phyloP scores from a whole-genome alignment of 2,113 vertebrate genomes.

The Ifrita kowaldi region DNA sequence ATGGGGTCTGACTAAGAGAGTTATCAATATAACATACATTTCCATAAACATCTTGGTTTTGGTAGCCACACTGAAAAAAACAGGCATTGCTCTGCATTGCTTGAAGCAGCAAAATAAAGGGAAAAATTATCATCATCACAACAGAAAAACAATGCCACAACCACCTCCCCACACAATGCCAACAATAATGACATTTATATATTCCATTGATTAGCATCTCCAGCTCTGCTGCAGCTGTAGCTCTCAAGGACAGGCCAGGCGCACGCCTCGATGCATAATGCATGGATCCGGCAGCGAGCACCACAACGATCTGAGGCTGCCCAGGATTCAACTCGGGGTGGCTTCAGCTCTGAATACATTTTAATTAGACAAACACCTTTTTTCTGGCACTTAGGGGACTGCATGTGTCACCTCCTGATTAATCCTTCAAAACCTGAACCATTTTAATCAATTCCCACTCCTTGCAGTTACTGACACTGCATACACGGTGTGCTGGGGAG shows the following conservation, averaged over 20 bases:
- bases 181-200: constrained; percentile 54
- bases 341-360: constrained; percentile 58
- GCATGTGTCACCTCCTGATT: constrained; percentile 56
- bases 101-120: not conserved
- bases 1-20: not conserved
- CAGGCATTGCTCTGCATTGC: not conserved
- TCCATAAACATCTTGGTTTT: not conserved
- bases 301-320: not conserved
- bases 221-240: constrained; percentile 46
- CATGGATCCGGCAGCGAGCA: not conserved
- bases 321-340: not conserved
- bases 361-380: constrained; percentile 62
- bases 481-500: not conserved
- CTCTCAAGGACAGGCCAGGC: constrained; percentile 46
- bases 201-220: constrained; percentile 49
- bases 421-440: constrained; percentile 56
- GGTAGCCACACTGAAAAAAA: not conserved
- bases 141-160: not conserved
- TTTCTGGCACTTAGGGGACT: constrained; percentile 18
- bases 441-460: constrained; percentile 44
- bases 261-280: constrained; percentile 20
- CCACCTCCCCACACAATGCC: not conserved
- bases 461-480: not conserved
- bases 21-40: not conserved
- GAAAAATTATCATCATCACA: not conserved